phyloP scores from a whole-genome alignment of 2,888 invertebrate species.

The Phalera bucephala region DNA sequence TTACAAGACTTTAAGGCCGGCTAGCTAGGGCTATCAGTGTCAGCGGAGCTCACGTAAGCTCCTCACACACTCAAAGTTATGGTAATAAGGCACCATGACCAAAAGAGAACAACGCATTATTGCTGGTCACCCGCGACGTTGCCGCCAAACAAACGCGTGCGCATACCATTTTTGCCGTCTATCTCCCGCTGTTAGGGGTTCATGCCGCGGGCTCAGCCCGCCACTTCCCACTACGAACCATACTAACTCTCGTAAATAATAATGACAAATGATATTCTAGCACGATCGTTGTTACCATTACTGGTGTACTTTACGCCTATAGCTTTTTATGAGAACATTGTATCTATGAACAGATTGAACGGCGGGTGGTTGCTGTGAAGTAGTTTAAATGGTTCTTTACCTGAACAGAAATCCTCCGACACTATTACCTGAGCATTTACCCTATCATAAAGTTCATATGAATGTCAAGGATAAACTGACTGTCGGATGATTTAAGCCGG shows the following conservation, averaged over 20 bases:
- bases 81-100: conserved; percentile 64
- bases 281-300: conserved; percentile 38
- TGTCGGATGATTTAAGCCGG: conserved; percentile 55
- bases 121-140: conserved; percentile 59
- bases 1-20: conserved; percentile 31
- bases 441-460: conserved; percentile 43
- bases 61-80: conserved; percentile 58
- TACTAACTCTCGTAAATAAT: conserved; percentile 58
- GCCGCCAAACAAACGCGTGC: too few species aligned
- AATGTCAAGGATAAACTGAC: conserved; percentile 49
- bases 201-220: conserved; percentile 29
- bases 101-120: conserved; percentile 52
- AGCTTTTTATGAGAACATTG: conserved; percentile 52
- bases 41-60: conserved; percentile 41
- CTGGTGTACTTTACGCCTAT: conserved; percentile 42
- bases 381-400: conserved; percentile 11
- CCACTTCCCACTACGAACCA: conserved; percentile 46
- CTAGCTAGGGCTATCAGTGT: conserved; percentile 24
- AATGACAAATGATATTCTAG: conserved; percentile 62
- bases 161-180: conserved; percentile 58
- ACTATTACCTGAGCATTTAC: too few species aligned
- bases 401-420: conserved; percentile 17
- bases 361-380: conserved; percentile 6
- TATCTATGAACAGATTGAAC: conserved; percentile 38
- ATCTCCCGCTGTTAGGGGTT: conserved; percentile 53